Evolutionary conservation across 30 jellyfish, hydroid and myxozoan genomes (phyloP).

Genomic region (Cassiopea xamachana): DNA sequence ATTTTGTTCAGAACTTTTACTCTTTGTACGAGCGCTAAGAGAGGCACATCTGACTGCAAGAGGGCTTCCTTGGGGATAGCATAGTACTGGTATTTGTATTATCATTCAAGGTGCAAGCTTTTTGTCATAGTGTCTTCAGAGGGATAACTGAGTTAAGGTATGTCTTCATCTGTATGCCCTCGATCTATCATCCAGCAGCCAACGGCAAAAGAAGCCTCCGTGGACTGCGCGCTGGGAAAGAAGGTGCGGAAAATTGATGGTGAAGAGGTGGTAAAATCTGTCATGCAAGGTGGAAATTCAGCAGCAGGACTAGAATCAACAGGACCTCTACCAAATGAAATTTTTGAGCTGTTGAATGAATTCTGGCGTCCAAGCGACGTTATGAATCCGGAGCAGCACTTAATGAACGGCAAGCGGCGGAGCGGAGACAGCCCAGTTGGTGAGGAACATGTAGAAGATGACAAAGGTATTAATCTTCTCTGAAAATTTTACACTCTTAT

Average conservation of each 20-base stretch:
- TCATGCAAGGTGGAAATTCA: constrained; percentile 58
- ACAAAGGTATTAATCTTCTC: constrained; percentile 80
- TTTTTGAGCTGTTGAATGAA: constrained; percentile 94
- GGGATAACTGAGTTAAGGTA: constrained; percentile 49
- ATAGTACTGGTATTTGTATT: not conserved
- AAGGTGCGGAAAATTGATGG: constrained; percentile 65
- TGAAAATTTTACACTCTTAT: not conserved
- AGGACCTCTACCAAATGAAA: constrained; percentile 99
- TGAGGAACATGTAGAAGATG: constrained; percentile 94
- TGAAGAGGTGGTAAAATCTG: constrained; percentile 68
- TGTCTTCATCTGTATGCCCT: constrained; percentile 78
- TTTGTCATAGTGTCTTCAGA: constrained; percentile 31
- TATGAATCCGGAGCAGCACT: constrained; percentile 85
- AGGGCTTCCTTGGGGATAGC: not conserved
- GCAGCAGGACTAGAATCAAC: constrained; percentile 82
- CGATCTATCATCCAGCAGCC: constrained; percentile 78
- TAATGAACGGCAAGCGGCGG: constrained; percentile 97
- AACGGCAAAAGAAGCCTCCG: constrained; percentile 69
- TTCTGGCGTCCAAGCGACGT: constrained; percentile 99
- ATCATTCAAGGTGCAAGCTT: constrained; percentile 9
- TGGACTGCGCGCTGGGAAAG: constrained; percentile 82
- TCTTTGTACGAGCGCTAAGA: not conserved
- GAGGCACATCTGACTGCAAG: not conserved
- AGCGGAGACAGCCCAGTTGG: constrained; percentile 86
- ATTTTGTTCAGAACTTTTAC: constrained; percentile 17